A percentile compares a stretch with the other conserved stretches of the same genome.
Conservation (phyloP, 2,888 invertebrate genomes). For the Nudaria mundana region DNA sequence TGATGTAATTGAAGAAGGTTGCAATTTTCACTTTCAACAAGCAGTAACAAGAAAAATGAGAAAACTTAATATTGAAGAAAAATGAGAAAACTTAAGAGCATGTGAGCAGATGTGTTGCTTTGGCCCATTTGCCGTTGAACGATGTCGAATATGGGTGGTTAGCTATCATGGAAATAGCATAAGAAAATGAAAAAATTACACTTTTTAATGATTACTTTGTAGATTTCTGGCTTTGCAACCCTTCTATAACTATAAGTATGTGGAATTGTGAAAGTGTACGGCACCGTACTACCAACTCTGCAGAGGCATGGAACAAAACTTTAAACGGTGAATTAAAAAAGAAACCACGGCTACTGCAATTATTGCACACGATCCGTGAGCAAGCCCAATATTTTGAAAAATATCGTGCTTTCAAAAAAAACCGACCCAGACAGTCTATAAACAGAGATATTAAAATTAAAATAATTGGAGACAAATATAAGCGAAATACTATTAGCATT, state of each 20-base stretch:
- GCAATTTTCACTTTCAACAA: neutral
- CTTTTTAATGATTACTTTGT: neutral
- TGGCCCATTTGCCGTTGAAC: neutral
- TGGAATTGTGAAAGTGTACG: no score
- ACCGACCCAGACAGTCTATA: no score
- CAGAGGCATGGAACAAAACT: neutral
- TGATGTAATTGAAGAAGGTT: neutral
- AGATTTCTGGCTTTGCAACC: neutral
- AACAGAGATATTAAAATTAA: no score
- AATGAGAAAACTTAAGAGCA: no score
- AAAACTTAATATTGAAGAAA: neutral
- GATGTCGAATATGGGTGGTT: neutral
- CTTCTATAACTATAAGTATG: neutral
- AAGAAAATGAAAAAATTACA: neutral
- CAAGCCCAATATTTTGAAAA: no score
- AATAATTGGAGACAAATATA: no score
- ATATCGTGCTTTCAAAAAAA: no score
- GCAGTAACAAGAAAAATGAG: neutral
- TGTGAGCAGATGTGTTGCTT: neutral
- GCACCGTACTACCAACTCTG: neutral
- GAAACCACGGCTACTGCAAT: no score
- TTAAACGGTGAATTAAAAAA: neutral
- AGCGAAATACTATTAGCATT: no score
- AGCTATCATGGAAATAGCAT: neutral
- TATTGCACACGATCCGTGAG: no score